Percentiles rank a stretch among this genome's conserved stretches.
Conservation (phyloP, 2,888 invertebrate genomes). For the Drosophila hamatofila region DNA sequence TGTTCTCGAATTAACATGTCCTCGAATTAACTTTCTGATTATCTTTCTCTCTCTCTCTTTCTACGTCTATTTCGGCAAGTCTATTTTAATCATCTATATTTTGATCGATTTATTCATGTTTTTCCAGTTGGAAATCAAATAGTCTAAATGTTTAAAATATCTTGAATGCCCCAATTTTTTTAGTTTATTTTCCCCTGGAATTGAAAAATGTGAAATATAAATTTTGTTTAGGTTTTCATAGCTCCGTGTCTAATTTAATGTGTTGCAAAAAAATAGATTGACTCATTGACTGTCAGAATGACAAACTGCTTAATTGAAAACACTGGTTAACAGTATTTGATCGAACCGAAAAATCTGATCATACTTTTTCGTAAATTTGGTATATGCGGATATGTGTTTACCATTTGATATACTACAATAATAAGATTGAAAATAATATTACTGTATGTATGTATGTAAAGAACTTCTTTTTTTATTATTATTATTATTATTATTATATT, state of each 20-base stretch:
- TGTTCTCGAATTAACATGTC: too few relatives aligned
- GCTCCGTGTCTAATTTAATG: not conserved
- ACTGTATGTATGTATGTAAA: too few relatives aligned
- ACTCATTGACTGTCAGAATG: not conserved
- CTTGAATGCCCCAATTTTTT: not conserved
- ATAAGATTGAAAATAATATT: not conserved
- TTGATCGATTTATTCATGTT: not conserved
- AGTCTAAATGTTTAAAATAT: not conserved
- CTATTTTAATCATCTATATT: not conserved
- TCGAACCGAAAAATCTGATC: not conserved
- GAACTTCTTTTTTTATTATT: too few relatives aligned
- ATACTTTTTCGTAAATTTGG: too few relatives aligned
- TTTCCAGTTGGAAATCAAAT: not conserved
- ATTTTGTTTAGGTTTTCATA: slow-evolving; percentile 24
- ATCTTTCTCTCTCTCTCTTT: not conserved
- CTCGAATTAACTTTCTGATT: too few relatives aligned
- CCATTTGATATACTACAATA: not conserved
- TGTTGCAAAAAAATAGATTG: not conserved
- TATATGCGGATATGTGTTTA: not conserved
- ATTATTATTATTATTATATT: too few relatives aligned
- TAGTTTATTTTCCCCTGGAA: slow-evolving; percentile 4
- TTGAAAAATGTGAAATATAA: not conserved
- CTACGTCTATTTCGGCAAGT: not conserved
- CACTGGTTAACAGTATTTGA: not conserved
- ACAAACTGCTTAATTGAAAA: not conserved